These are phyloP conservation scores for Cylindroiulus punctatus DNA, from an alignment of 2,888 invertebrate genomes.

Conservation along the genomic window DNA sequence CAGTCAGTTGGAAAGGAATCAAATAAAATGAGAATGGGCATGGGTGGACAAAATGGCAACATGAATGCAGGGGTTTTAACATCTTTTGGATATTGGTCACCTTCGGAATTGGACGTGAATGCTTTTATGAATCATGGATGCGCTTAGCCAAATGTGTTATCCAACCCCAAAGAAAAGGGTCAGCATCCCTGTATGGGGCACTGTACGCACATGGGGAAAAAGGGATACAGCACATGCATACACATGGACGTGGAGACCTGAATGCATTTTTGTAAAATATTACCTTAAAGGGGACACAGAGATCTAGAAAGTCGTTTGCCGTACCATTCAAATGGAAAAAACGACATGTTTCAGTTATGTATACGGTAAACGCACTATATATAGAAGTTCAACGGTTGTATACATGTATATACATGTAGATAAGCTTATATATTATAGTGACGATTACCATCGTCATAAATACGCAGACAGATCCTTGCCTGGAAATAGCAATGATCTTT, in stretches of 20 bases:
- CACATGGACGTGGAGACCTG: not conserved
- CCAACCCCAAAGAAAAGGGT: conserved; percentile 11
- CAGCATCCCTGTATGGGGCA: not conserved
- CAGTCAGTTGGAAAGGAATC: conserved; percentile 39
- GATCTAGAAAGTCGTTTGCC: conserved; percentile 25
- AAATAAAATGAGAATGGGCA: conserved; percentile 8
- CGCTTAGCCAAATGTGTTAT: conserved; percentile 44
- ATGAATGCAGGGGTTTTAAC: conserved; percentile 20
- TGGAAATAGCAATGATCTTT: no score
- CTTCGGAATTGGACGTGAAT: conserved; percentile 18
- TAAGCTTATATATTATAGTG: no score
- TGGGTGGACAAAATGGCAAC: conserved; percentile 31
- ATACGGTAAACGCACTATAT: no score
- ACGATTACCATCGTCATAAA: no score
- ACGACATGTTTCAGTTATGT: conserved; percentile 20
- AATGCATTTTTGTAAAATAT: conserved; percentile 20
- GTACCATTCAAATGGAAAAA: conserved; percentile 27
- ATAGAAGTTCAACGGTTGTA: no score
- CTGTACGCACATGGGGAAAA: not conserved
- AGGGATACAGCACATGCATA: not conserved
- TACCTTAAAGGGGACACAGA: conserved; percentile 19
- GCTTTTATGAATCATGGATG: conserved; percentile 45
- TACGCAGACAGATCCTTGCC: no score
- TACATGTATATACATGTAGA: no score
- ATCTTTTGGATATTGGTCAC: conserved; percentile 48